Base-by-base conservation (phyloP, 2,888 invertebrate species). In the Harpalus rubripes region DNA sequence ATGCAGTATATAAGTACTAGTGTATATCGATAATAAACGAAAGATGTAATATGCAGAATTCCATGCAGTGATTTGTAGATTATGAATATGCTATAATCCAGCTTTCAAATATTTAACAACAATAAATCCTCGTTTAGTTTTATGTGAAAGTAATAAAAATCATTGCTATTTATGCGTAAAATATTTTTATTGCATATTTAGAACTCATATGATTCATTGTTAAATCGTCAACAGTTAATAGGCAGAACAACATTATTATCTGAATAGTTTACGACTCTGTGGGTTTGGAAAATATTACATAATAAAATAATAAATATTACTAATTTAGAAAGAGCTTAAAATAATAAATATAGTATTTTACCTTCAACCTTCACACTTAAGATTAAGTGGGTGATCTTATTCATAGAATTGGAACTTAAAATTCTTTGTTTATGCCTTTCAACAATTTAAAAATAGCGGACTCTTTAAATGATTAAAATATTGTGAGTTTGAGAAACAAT, bases 181-280 rank as follows among this genome's bases (percentile, higher is more conserved):
- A 59, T 12, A 59, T 59, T 16, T 59, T 59, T 59, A 59, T 59
- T 59, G 7, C 59, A 16, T 7, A 18, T 59, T 59, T 59, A 18
- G 18, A 7, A 59, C 18, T 18, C 18, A 7, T 59, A 59, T 59
- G 59, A 59, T 16, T 59, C 59, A 59, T 16, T 59, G 59, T 59
- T 18, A 18, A 15, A 59, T 18, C 59, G 59, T 59, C 59, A 59
- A 59, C 59, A 59, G 59, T 59, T 59, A 59, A 59, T 59, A 59
- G 59, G 5, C 5, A 59, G 58, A 15, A 59, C 2, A 59, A 16
- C 59, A 59, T n/a, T 59, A 59, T 59, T 59, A 59, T 59, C 18
- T 59, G 59, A 59, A 18, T 59, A 59, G 32, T 56, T 56, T 56
- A 56, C n/a, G 59, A 16, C 59, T 18, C 12, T 59, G 59, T 59